Percentiles rank a stretch among this genome's conserved stretches.
These are phyloP conservation scores for Lerista edwardsae DNA, from an alignment of 2,797 vertebrate species.

Conservation along the genomic window DNA sequence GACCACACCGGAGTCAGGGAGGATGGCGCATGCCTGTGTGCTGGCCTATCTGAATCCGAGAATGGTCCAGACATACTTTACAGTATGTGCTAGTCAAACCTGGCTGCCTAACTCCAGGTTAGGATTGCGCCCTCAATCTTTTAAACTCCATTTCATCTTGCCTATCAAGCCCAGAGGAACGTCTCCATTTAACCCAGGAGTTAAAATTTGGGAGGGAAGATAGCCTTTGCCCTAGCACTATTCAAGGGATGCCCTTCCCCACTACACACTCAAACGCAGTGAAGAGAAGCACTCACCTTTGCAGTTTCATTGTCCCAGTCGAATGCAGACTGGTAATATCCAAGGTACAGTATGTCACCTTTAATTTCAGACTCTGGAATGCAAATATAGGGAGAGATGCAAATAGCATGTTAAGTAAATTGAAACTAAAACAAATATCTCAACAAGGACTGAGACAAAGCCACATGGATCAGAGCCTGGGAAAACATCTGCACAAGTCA, in stretches of 20 bases:
- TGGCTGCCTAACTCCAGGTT: too few relatives aligned
- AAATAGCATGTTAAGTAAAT: not conserved
- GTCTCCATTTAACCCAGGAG: not conserved
- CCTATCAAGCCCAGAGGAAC: too few relatives aligned
- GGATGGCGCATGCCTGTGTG: too few relatives aligned
- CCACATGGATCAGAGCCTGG: not conserved
- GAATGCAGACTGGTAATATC: constrained; percentile 92
- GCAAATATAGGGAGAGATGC: not conserved
- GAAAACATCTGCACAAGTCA: not conserved
- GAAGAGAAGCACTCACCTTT: constrained; percentile 79
- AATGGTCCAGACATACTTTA: too few relatives aligned
- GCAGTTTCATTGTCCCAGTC: constrained; percentile 92
- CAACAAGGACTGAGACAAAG: not conserved
- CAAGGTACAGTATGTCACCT: constrained; percentile 90
- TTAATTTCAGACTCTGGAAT: constrained; percentile 90
- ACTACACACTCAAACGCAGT: not conserved
- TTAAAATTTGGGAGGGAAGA: not conserved
- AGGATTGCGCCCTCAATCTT: not conserved
- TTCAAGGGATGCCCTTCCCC: not conserved
- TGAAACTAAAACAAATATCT: not conserved
- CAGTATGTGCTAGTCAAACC: too few relatives aligned
- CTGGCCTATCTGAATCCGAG: too few relatives aligned
- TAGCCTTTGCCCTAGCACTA: too few relatives aligned
- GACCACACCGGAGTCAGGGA: too few relatives aligned
- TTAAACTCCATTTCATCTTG: too few relatives aligned